Evolutionary conservation across 2,113 vertebrate species (phyloP).

Genomic region (Antechinus flavipes): DNA sequence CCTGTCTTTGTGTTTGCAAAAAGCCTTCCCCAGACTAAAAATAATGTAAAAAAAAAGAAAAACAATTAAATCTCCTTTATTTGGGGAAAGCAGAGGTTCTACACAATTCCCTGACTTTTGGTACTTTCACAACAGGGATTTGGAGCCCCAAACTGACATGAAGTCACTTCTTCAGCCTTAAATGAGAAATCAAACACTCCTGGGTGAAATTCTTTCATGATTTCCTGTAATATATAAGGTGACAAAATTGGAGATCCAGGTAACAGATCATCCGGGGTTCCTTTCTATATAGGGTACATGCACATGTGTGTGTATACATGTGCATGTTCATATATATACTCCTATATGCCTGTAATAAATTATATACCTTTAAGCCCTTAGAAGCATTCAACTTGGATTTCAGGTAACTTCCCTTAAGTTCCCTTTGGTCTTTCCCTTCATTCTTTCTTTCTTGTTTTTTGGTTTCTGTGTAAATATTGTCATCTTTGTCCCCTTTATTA

Average conservation of each 20-base stretch:
- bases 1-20: not conserved
- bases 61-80: not conserved
- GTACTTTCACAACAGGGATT: not conserved
- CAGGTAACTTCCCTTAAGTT: not conserved
- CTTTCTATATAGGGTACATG: not conserved
- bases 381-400: not conserved
- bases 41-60: not conserved
- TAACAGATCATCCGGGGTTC: not conserved
- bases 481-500: not conserved
- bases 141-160: not conserved
- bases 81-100: not conserved
- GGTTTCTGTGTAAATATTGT: not conserved
- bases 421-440: not conserved
- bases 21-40: not conserved
- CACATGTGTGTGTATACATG: too few species aligned
- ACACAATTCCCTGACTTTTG: not conserved
- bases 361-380: not conserved
- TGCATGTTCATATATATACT: too few species aligned
- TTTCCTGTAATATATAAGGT: too few species aligned
- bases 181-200: not conserved
- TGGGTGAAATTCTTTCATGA: not conserved
- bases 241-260: not conserved
- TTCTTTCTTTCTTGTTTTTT: constrained; percentile 5
- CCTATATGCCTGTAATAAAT: not conserved
- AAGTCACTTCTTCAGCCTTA: not conserved